Evolutionary conservation across 2,113 vertebrate species (phyloP), one percentile per base, ranked within the genome.

Genomic region (Spilogale gracilis): DNA sequence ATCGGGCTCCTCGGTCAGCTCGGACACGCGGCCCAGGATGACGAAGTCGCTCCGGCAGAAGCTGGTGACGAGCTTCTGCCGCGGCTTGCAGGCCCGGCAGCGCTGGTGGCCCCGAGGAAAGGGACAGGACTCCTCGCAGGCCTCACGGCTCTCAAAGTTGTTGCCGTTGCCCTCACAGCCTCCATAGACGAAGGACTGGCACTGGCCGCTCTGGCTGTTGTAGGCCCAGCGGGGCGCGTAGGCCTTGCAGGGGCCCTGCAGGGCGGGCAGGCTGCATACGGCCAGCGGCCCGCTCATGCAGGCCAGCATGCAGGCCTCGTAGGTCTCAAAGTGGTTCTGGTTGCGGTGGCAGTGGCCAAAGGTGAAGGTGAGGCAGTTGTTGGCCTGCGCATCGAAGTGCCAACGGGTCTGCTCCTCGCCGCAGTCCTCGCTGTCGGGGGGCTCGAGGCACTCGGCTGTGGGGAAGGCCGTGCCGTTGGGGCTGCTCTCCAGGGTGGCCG

Each of bases 21-120:
- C 99, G 0, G 99, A 99, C 98, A 99, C 99, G 0, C 98, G 99
- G 63, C 99, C 99, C 93, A 99, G 93, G 94, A 99, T 99, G 54
- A 99, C 99, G 1, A 99, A 99, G 98, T 99, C 99, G 0, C 99
- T 99, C 67, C 98, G 99, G 96, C 99, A 99, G 99, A 99, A 99
- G 98, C 99, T 99, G 0, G 99, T 99, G 73, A 99, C 99, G 54
- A 99, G 99, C 98, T 99, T 99, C 96, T 99, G 99, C 89, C 99
- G 98, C 0, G 99, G 99, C 58, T 99, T 99, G 98, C 99, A 99
- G 13, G 99, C 98, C 89, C 99, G 99, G 98, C 99, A 99, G 91
- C 98, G 99, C 1, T 99, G 99, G 98, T 99, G 99, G 2, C 93
- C 98, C 97, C 99, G 99, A 0, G 99, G 99, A 98, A 99, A 99